Percentiles rank a stretch among this genome's conserved stretches.
Conservation (phyloP, 2,113 vertebrate genomes). For the Phainopepla nitens region DNA sequence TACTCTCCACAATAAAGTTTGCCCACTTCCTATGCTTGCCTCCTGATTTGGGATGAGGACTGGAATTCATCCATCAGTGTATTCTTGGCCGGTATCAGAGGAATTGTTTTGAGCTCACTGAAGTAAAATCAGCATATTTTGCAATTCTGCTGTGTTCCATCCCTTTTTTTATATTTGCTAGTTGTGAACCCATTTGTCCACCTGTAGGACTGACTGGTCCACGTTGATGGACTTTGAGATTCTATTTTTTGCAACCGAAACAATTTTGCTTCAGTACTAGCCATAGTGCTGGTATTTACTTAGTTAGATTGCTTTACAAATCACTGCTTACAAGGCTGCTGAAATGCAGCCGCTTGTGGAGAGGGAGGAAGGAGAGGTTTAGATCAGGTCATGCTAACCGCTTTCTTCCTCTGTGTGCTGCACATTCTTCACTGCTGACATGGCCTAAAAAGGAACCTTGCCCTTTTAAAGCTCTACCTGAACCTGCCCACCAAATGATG, state of each 20-base stretch:
- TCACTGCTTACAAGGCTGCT: neutral
- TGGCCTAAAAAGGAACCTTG: conserved; percentile 40
- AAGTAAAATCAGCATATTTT: neutral
- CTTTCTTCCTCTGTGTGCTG: neutral
- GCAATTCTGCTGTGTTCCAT: neutral
- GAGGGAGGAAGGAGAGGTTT: conserved; percentile 19
- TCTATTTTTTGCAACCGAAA: neutral
- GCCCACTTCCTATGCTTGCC: neutral
- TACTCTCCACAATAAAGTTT: neutral
- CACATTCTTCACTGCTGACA: conserved; percentile 19
- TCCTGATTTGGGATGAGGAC: neutral
- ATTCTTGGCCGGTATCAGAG: neutral
- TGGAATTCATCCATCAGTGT: neutral
- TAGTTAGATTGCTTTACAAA: neutral
- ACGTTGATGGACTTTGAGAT: neutral
- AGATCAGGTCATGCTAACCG: conserved; percentile 50
- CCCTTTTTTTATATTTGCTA: neutral
- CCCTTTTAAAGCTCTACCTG: conserved; percentile 16
- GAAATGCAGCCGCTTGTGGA: neutral
- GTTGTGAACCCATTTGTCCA: neutral
- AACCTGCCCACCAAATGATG: neutral
- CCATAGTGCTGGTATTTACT: neutral
- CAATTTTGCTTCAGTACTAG: neutral
- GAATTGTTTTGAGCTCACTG: neutral
- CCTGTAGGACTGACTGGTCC: neutral